Conservation (phyloP, 1,140 invertebrate species). For the Drosophila tropicalis region DNA sequence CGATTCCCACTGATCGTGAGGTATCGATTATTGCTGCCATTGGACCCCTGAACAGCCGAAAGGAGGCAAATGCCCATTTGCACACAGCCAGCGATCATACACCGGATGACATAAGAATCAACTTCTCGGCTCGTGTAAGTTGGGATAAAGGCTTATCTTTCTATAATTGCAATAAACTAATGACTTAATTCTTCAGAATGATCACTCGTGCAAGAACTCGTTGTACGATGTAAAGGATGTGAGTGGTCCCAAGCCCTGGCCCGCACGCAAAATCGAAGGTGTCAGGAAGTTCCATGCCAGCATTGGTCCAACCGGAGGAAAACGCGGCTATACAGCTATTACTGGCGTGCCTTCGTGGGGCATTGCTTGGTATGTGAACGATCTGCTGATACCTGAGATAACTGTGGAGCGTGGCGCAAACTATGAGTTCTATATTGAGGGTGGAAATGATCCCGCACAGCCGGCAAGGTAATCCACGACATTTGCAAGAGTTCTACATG, state of each 20-base stretch:
- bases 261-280: conserved; percentile 83
- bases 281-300: conserved; percentile 88
- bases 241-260: conserved; percentile 87
- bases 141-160: background rate
- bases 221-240: conserved; percentile 84
- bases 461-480: conserved; percentile 85
- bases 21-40: conserved; percentile 94
- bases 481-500: no score
- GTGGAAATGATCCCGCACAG: conserved; percentile 88
- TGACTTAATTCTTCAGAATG: conserved; percentile 52
- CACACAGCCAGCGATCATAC: conserved; percentile 88
- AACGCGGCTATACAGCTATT: conserved; percentile 90
- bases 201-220: conserved; percentile 78
- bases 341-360: conserved; percentile 94
- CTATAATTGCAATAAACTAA: no score
- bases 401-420: conserved; percentile 94
- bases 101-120: conserved; percentile 89
- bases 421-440: conserved; percentile 94
- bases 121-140: conserved; percentile 86
- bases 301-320: conserved; percentile 93
- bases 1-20: conserved; percentile 87
- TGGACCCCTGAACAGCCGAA: conserved; percentile 90
- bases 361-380: conserved; percentile 97
- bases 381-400: conserved; percentile 94
- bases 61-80: conserved; percentile 92